Percentiles rank a stretch among this genome's conserved stretches.
Conservation (phyloP, 2,888 invertebrate genomes). For the Xestoiulus laeticollis region DNA sequence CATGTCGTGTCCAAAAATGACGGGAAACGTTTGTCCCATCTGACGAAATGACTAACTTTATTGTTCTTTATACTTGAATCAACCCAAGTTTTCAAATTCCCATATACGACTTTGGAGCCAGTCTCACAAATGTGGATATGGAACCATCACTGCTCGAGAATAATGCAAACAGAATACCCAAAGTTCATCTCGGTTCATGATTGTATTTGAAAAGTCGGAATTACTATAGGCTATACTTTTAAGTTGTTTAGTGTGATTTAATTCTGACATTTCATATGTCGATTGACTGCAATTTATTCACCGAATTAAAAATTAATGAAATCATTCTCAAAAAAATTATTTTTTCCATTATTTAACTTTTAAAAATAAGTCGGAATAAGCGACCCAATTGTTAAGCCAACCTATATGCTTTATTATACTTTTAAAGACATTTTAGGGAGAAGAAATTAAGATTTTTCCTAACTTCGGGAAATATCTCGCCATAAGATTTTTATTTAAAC, state of each 20-base stretch:
- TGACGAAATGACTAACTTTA: not conserved
- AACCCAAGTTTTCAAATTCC: not conserved
- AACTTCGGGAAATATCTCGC: not conserved
- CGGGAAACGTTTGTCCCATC: conserved; percentile 6
- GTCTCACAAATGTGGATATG: not conserved
- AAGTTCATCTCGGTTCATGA: no score
- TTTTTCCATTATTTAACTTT: not conserved
- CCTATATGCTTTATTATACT: not conserved
- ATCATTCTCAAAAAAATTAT: not conserved
- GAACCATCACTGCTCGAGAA: not conserved
- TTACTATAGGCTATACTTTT: no score
- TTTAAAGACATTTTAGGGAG: not conserved
- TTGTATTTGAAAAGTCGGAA: no score
- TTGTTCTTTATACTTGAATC: not conserved
- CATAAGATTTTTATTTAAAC: not conserved
- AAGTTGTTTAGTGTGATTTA: no score
- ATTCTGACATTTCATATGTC: no score
- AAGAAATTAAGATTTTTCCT: not conserved
- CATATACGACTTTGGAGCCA: not conserved
- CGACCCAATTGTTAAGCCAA: not conserved
- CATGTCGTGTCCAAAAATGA: not conserved
- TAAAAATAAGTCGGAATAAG: no score
- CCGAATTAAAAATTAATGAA: not conserved
- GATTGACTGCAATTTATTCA: not conserved
- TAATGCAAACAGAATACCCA: not conserved